Evolutionary conservation across 1,140 invertebrate genomes (phyloP), one percentile per base, ranked within the genome.

Genomic region (Tetraneura akinire): DNA sequence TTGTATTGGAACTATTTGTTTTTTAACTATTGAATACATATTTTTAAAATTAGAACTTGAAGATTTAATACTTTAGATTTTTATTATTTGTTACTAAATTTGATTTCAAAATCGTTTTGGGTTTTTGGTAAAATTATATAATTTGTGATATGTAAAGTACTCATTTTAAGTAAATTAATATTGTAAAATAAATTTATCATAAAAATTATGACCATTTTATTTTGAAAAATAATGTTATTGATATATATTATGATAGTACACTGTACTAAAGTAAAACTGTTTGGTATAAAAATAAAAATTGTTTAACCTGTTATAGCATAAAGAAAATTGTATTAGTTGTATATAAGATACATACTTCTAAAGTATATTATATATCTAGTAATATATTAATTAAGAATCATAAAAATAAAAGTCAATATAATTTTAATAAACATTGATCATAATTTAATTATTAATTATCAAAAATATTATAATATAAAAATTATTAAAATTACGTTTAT

Each of bases 81-180:
- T 8, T 51, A 70, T 26, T 66, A n/a, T 13, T 47, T 71, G 45
- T 71, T 71, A 51, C 11, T 71, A 29, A 26, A 51, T 71, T 4
- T n/a, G 23, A 23, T 49, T 14, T 51, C 49, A 37, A 37, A 37
- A 37, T 37, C 3, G 8, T 18, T 29, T 29, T 51, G 45, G 66
- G 45, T 49, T 49, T 49, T 49, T 29, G 66, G 64, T 21, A 16
- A 55, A 66, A 42, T 45, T 68, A 45, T 68, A 9, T 70, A 70
- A 49, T 70, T 70, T 71, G 68, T 71, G 68, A 71, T 71, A 71
- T 71, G 23, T 51, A 51, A 71, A 71, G 23, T 71, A 49, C 29
- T 47, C 37, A 47, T 51, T 71, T 49, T 51, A 71, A 51, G 16
- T 51, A 51, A 29, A 10, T 71, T 71, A 71, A 49, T 49, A 49